These are phyloP conservation scores for Acanthosepion esculentum DNA, from an alignment of 2,888 invertebrate genomes.

Conservation along the genomic window DNA sequence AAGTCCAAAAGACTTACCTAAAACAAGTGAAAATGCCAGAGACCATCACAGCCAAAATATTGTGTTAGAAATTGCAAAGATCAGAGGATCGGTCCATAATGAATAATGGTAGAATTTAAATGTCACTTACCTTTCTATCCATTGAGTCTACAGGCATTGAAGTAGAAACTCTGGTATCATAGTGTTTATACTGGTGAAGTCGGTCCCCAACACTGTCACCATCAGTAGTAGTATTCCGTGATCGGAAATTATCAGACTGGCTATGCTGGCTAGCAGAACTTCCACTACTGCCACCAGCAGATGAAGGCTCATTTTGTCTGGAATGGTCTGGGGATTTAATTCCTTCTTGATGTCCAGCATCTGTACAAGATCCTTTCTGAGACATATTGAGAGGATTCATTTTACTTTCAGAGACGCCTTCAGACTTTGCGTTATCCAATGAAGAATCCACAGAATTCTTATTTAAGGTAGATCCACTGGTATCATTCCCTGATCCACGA, in stretches of 20 bases:
- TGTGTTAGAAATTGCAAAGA: neutral
- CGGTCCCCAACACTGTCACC: slow-evolving; percentile 20
- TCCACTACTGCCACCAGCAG: neutral
- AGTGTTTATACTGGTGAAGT: slow-evolving; percentile 33
- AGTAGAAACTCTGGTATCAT: neutral
- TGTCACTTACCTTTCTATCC: neutral
- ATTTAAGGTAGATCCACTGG: slow-evolving; percentile 33
- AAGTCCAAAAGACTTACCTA: no score
- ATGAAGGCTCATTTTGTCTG: neutral
- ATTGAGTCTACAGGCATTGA: neutral
- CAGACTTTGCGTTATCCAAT: neutral
- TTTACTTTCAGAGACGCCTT: neutral
- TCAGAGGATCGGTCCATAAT: neutral
- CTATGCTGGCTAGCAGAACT: neutral
- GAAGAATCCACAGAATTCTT: neutral
- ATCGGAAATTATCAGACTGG: neutral
- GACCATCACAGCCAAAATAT: neutral
- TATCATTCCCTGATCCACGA: slow-evolving; percentile 22
- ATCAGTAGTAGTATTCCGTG: slow-evolving; percentile 11
- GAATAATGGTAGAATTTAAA: neutral
- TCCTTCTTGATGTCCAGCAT: neutral
- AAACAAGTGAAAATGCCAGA: neutral
- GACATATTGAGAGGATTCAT: neutral
- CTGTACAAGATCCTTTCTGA: slow-evolving; percentile 5
- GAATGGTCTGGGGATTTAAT: neutral